Base-by-base conservation (phyloP, 2,888 invertebrate species). In the Nephrotoma flavescens region DNA sequence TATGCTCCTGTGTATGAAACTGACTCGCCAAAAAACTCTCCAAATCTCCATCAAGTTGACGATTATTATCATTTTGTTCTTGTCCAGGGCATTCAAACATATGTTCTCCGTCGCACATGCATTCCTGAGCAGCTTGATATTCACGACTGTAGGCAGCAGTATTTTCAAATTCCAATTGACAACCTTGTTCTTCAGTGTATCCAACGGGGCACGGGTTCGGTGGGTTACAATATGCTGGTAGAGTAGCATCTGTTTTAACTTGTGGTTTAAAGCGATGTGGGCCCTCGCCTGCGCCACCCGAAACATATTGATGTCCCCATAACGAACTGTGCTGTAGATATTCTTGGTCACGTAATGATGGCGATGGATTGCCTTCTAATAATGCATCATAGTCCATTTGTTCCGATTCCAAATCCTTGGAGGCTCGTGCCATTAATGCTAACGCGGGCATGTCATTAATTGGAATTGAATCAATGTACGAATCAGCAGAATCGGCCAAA, bases 131-230 rank as follows among this genome's bases (percentile, higher is more conserved):
- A 45, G 96, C 95, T 91, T 98, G 97, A 91, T 97, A 99, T 89
- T 97, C 95, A 6, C 98, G 95, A 90, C 98, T 98, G 92, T 97
- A 99, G 0, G 96, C 96, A 0, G 99, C 99, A 0, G 98, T 97
- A 91, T 99, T 99, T 91, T 97, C 97, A 90, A 99, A 99, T 88
- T 96, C 94, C 88, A 94, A 95, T 89, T 98, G 94, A 91, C 99
- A 99, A 88, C 97, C 97, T 92, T 98, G 96, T 85, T 95, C 95
- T 89, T 95, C 97, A 94, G 91, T 89, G 90, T 97, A 98, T 88
- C 98, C 99, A 87, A 97, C 94, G 1, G 99, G 99, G 90, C 99
- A 99, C 0, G 99, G 99, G 92, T 99, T 99, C 1, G 99, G 99
- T 0, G 99, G 99, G 91, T 99, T 98, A 91, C 99, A 99, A 92